Base-by-base conservation (phyloP, 92 coral and sea anemone genomes). In the Montipora capitata region DNA sequence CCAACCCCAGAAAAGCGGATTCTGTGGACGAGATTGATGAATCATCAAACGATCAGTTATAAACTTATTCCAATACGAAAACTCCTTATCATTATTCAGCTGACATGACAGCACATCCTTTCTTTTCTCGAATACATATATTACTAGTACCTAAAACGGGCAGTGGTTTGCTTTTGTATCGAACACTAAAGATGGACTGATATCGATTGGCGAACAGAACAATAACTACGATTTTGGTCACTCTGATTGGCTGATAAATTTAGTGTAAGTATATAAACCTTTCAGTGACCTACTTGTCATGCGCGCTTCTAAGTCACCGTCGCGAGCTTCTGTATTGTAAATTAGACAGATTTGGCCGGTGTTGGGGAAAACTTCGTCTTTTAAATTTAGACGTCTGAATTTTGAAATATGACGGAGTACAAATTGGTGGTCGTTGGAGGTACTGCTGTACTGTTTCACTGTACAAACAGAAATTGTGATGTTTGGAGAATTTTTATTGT, bases 361-460 rank as follows among this genome's bases (percentile, higher is more conserved):
- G 42, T 39, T 7, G 68, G 18, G n/a, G 43, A 56, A 16, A 5
- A 72, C 54, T 72, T 18, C 84, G 74, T 79, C 73, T 81, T 74
- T 89, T 54, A 8, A 51, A 78, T 69, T 44, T 45, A 76, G 74
- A 38, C 61, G 72, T 72, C 58, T 54, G 15, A 54, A 8, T 1
- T 54, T 45, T 72, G 18, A 64, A 58, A 77, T 66, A 97, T 97
- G 99, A 97, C 99, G 69, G 99, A 97, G 79, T 97, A 97, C 58
- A 97, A 97, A 71, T 93, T 97, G 12, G 99, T 97, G 63, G 99
- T 97, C 3, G 99, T 97, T 38, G 99, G 99, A 97, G 99, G 99
- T 97, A 94, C 5, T 39, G 3, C 52, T 5, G 17, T 14, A 17
- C n/a, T 18, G 35, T 12, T 20, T 79, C 15, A 9, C 49, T 42